Percentiles rank a stretch among this genome's conserved stretches.
These are phyloP conservation scores for Scaptomyza flava DNA, from an alignment of 2,888 invertebrate species.

Conservation along the genomic window DNA sequence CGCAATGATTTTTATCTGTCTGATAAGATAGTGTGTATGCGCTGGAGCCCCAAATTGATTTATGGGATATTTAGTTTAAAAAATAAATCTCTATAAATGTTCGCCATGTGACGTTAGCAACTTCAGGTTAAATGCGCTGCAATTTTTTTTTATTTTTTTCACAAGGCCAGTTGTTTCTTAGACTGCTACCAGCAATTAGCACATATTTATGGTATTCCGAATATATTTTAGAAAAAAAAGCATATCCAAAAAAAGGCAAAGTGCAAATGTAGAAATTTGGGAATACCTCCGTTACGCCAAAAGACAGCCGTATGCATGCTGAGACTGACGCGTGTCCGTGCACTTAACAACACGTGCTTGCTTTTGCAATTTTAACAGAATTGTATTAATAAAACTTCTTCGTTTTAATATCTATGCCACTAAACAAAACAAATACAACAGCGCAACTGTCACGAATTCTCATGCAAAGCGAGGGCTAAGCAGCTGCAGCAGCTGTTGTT, in stretches of 20 bases:
- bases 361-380: conserved; percentile 9
- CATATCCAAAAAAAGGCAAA: conserved; percentile 20
- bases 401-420: conserved; percentile 22
- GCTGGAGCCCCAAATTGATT: conserved; percentile 55
- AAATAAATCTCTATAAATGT: conserved; percentile 61
- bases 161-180: conserved; percentile 18
- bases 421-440: conserved; percentile 45
- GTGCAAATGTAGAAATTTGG: conserved; percentile 6
- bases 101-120: conserved; percentile 57
- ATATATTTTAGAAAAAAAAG: neutral
- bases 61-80: conserved; percentile 68
- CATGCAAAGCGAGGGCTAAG: conserved; percentile 28
- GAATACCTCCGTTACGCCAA: conserved; percentile 83
- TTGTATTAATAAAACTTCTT: conserved; percentile 5
- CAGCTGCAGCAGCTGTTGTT: conserved; percentile 40
- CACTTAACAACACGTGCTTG: conserved; percentile 42
- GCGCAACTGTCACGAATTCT: conserved; percentile 47
- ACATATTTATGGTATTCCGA: conserved; percentile 21
- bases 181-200: conserved; percentile 38
- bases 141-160: conserved; percentile 1
- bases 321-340: conserved; percentile 15
- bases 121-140: conserved; percentile 32
- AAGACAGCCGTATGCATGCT: conserved; percentile 84
- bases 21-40: conserved; percentile 61
- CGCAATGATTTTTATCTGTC: conserved; percentile 61